Evolutionary conservation across 1,140 invertebrate genomes (phyloP), one percentile per base, ranked within the genome.

Genomic region (Anoplolepis gracilipes): DNA sequence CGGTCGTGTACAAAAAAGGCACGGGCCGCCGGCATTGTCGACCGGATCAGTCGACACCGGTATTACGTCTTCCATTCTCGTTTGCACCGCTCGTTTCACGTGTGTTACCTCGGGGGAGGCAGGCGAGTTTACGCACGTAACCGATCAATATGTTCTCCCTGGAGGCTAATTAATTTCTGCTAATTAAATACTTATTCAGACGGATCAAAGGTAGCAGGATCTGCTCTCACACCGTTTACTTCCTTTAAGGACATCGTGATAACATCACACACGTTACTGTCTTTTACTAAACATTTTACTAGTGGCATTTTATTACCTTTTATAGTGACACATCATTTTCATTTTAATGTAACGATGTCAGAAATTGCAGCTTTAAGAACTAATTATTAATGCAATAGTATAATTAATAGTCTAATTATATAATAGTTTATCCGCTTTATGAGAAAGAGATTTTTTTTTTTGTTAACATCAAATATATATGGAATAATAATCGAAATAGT

Each of bases 61-160:
- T 87, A 89, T 90, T 85, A 82, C 88, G 88, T 90, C 88, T 87
- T 78, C 64, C 86, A 86, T 90, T 88, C 89, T 67, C 76, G 53
- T 55, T 49, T n/a, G 33, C 64, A 13, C 30, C 39, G 22, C 59
- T 30, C 25, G 70, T 86, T 85, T 64, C 75, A 25, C 75, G 57
- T 62, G 67, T 61, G 36, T 84, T 30, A 39, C 65, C 39, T n/a
- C 8, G 25, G 42, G 69, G 42, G 64, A 53, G n/a, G 46, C 22
- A 1, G 72, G 4, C 61, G 57, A n/a, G 4, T 78, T 76, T 36
- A 39, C 73, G 72, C 73, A 77, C 82, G 28, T 82, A 82, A 72
- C 67, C 53, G 67, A 82, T 82, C 78, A 61, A 82, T 82, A 82
- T 49, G 57, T 75, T 69, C 61, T 46, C 65, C 28, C 30, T 7